These are phyloP conservation scores for Linnaemya tessellans DNA, from an alignment of 2,888 invertebrate genomes.

Conservation along the genomic window DNA sequence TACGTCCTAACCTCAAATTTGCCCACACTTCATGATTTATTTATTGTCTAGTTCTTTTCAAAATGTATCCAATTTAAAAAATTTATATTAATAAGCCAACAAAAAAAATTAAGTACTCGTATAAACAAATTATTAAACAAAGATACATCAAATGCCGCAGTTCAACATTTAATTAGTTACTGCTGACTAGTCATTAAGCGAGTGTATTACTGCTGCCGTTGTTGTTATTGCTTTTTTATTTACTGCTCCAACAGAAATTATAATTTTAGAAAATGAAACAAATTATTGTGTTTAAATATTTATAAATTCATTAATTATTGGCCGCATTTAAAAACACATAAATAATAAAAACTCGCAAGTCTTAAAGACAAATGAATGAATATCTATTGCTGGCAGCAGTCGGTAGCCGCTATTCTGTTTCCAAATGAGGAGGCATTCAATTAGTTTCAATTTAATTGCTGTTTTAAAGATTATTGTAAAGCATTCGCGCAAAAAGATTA, in stretches of 20 bases:
- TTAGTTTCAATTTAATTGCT: slow-evolving; percentile 37
- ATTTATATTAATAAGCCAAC: too few species aligned
- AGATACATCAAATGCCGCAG: too few species aligned
- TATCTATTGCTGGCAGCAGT: too few species aligned
- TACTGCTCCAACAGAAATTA: slow-evolving; percentile 8
- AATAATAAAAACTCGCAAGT: background rate
- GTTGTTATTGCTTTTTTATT: slow-evolving; percentile 36
- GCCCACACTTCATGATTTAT: too few species aligned
- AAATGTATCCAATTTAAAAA: too few species aligned
- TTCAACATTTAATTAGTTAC: too few species aligned
- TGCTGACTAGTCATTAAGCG: too few species aligned
- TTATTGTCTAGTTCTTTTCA: too few species aligned
- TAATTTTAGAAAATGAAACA: slow-evolving; percentile 8
- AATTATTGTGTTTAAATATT: background rate
- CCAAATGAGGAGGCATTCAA: slow-evolving; percentile 19
- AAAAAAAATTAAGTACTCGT: too few species aligned
- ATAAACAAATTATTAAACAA: too few species aligned
- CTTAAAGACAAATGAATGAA: background rate
- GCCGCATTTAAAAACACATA: background rate
- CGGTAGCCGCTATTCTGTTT: background rate
- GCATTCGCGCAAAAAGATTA: slow-evolving; percentile 1
- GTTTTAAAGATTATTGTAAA: slow-evolving; percentile 22
- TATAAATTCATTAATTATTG: slow-evolving; percentile 8
- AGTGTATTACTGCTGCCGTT: slow-evolving; percentile 18
- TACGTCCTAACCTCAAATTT: too few species aligned